Evolutionary conservation across 2,113 vertebrate species (phyloP).

Genomic region (Antigone vipio): DNA sequence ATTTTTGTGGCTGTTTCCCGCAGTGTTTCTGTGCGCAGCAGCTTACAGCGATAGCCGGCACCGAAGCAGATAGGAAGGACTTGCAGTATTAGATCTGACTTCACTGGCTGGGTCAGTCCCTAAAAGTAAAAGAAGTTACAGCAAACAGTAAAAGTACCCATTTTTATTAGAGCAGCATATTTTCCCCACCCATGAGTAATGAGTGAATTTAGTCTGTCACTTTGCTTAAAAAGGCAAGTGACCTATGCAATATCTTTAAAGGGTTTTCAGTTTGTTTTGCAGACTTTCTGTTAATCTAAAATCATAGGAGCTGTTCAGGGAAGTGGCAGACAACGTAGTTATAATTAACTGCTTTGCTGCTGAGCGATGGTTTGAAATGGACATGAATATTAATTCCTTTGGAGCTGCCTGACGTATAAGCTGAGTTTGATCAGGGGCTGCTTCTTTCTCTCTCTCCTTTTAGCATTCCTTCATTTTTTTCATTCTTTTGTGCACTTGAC

Average conservation of each 20-base stretch:
- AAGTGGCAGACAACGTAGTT: background rate
- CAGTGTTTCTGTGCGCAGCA: background rate
- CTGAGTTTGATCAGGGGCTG: background rate
- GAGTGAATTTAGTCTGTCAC: background rate
- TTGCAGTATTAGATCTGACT: background rate
- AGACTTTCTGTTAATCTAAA: background rate
- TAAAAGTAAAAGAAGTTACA: background rate
- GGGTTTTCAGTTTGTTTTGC: background rate
- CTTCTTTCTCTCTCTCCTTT: slow-evolving; percentile 11
- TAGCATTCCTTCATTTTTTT: slow-evolving; percentile 69
- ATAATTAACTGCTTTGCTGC: too few species aligned
- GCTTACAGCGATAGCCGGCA: fast-evolving
- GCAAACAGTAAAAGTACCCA: background rate
- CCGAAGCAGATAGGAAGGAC: background rate
- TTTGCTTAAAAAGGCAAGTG: background rate
- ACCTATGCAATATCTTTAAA: background rate
- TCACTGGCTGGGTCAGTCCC: background rate
- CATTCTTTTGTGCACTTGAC: slow-evolving; percentile 69
- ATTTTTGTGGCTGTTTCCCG: background rate
- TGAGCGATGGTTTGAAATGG: background rate
- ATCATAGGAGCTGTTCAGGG: background rate
- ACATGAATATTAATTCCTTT: slow-evolving; percentile 66
- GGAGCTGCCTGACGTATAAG: slow-evolving; percentile 9
- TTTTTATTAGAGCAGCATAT: background rate
- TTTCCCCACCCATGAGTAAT: background rate